phyloP scores from a whole-genome alignment of 2,888 invertebrate species.

The Ischnus inquisitorius region DNA sequence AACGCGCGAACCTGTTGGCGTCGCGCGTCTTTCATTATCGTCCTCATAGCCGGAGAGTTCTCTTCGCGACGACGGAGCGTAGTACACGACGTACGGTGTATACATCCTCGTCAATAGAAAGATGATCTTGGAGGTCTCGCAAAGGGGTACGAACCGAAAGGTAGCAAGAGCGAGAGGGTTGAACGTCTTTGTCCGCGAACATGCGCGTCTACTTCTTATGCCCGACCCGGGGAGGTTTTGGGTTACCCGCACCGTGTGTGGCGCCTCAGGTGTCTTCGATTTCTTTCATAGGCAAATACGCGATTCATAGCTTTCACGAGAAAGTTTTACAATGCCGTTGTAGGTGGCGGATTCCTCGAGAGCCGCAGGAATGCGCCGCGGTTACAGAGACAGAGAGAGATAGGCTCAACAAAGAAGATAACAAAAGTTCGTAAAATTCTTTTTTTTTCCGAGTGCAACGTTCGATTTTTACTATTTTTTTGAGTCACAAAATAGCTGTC shows the following conservation, averaged over 20 bases:
- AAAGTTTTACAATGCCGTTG: constrained; percentile 48
- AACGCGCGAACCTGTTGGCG: constrained; percentile 49
- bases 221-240: constrained; percentile 76
- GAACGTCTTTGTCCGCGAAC: constrained; percentile 78
- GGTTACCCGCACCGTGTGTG: constrained; percentile 84
- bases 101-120: constrained; percentile 80
- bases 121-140: constrained; percentile 78
- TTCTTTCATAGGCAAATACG: constrained; percentile 82
- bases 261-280: constrained; percentile 83
- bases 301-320: constrained; percentile 76
- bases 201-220: constrained; percentile 78
- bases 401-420: constrained; percentile 30
- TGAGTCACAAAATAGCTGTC: background rate
- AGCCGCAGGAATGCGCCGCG: constrained; percentile 27
- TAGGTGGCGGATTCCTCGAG: constrained; percentile 43
- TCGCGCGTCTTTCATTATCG: constrained; percentile 71
- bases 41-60: constrained; percentile 68
- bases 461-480: background rate
- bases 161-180: constrained; percentile 46
- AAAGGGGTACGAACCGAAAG: constrained; percentile 68
- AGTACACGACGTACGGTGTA: constrained; percentile 25
- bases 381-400: constrained; percentile 47
- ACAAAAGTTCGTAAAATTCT: background rate
- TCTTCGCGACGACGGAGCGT: constrained; percentile 19
- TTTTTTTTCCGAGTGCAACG: background rate